Conservation (phyloP, 2,113 vertebrate species). For the Antechinus stuartii region DNA sequence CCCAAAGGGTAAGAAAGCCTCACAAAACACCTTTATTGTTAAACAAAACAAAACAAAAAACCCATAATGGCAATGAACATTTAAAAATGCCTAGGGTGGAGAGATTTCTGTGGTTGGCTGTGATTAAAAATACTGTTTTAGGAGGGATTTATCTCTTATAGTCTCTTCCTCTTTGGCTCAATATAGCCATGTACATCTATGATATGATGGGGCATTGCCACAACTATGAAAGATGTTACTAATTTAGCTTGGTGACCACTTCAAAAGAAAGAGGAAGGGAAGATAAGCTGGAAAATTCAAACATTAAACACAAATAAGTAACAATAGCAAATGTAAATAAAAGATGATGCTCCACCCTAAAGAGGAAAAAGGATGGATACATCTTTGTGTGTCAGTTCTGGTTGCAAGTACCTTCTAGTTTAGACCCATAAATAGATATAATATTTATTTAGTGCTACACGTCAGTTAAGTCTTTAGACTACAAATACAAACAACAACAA, state of each 20-base stretch:
- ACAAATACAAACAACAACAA: too few species aligned
- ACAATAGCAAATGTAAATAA: conserved; percentile 59
- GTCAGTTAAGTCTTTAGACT: too few species aligned
- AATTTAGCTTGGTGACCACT: conserved; percentile 75
- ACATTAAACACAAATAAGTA: conserved; percentile 60
- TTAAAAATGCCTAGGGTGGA: conserved; percentile 71
- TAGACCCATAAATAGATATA: too few species aligned
- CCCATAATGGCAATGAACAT: conserved; percentile 66
- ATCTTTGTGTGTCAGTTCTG: too few species aligned
- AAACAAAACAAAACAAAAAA: conserved; percentile 29
- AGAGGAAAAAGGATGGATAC: not conserved
- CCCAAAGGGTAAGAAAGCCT: conserved; percentile 46
- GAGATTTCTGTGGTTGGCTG: conserved; percentile 70
- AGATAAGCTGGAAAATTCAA: conserved; percentile 64
- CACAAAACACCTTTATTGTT: conserved; percentile 57
- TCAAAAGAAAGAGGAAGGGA: conserved; percentile 69
- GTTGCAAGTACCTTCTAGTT: too few species aligned
- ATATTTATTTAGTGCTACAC: too few species aligned
- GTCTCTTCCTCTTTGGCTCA: conserved; percentile 77
- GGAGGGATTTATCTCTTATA: conserved; percentile 75
- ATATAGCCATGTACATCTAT: conserved; percentile 70
- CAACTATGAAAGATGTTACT: conserved; percentile 76
- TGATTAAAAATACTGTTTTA: conserved; percentile 77
- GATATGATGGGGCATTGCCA: conserved; percentile 71
- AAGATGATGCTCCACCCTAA: not conserved